phyloP scores from a whole-genome alignment of 2,797 vertebrate genomes.

The Etheostoma perlongum region DNA sequence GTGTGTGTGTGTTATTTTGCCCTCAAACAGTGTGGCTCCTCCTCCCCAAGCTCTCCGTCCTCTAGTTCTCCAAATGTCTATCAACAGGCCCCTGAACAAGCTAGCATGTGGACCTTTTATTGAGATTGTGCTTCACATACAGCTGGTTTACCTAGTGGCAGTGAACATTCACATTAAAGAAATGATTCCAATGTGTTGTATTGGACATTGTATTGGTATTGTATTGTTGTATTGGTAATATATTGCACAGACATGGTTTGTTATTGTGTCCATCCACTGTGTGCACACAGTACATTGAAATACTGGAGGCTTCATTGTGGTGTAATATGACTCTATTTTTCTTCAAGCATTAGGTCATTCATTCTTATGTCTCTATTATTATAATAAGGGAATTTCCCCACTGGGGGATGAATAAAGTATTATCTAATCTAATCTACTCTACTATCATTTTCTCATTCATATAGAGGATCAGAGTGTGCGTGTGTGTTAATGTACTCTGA shows the following conservation, averaged over 20 bases:
- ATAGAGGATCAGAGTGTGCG: not conserved
- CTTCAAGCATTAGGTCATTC: not conserved
- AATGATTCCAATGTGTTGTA: no score
- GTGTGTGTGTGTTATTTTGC: constrained; percentile 1
- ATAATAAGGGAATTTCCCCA: no score
- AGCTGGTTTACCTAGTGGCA: not conserved
- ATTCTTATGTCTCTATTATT: not conserved
- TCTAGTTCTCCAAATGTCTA: no score
- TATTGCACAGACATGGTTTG: not conserved
- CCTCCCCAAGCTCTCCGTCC: no score
- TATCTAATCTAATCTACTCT: not conserved
- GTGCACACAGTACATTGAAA: not conserved
- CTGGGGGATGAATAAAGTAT: no score
- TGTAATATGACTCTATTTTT: not conserved
- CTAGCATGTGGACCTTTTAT: no score
- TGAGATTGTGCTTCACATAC: not conserved
- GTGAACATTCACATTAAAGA: not conserved
- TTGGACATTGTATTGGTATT: not conserved
- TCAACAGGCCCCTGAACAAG: no score
- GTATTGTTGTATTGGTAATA: not conserved
- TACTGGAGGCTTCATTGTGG: not conserved
- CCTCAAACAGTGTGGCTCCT: no score
- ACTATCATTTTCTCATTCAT: not conserved
- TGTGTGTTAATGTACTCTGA: constrained; percentile 17
- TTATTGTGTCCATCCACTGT: not conserved